Percentiles rank a stretch among this genome's conserved stretches.
phyloP scores from a whole-genome alignment of 2,113 vertebrate genomes.

The Carassius gibelio region DNA sequence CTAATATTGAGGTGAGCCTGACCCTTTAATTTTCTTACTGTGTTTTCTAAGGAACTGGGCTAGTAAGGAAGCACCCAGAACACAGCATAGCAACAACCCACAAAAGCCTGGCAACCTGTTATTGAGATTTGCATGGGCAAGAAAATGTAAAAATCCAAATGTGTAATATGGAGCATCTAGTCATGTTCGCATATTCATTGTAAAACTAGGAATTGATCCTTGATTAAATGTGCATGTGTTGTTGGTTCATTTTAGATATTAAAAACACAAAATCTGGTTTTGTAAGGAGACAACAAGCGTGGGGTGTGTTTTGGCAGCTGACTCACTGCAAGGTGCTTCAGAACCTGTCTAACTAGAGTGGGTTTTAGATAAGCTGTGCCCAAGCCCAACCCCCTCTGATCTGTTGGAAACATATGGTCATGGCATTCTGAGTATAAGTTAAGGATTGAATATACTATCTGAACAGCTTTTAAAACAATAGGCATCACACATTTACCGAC shows the following conservation, averaged over 20 bases:
- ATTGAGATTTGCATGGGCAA: neutral
- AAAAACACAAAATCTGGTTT: neutral
- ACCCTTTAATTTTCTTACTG: neutral
- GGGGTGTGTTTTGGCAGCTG: conserved; percentile 20
- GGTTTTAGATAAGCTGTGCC: neutral
- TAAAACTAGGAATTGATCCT: neutral
- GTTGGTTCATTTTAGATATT: neutral
- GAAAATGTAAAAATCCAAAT: neutral
- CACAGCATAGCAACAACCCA: neutral
- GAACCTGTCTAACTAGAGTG: conserved; percentile 19
- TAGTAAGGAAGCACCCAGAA: neutral
- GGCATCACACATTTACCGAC: neutral
- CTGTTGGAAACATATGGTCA: neutral
- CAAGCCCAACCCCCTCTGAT: neutral
- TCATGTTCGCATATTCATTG: neutral
- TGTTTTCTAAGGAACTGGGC: neutral
- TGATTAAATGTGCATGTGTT: neutral
- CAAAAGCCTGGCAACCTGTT: no score
- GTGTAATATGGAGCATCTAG: neutral
- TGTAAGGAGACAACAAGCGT: neutral
- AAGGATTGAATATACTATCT: neutral
- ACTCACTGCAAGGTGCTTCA: conserved; percentile 4
- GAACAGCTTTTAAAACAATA: neutral
- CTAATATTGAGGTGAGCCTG: neutral
- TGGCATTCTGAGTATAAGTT: no score